These are phyloP conservation scores for Punctoribates punctum DNA, from an alignment of 2,888 invertebrate genomes.

Conservation along the genomic window DNA sequence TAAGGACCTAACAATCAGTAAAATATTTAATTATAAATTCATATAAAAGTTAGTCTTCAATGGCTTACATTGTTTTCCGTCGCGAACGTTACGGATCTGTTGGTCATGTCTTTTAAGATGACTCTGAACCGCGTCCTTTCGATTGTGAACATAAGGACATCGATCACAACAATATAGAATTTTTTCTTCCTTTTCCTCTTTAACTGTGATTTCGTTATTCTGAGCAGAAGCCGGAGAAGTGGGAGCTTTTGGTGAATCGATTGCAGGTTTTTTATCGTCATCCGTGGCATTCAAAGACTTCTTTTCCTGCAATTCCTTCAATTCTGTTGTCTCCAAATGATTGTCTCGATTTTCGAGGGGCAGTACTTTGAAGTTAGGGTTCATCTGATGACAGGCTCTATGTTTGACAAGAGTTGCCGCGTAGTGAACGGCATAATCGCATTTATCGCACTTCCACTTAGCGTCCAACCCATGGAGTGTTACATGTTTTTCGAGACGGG, in stretches of 20 bases:
- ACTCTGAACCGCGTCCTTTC: slow-evolving; percentile 68
- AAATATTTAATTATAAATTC: too few relatives aligned
- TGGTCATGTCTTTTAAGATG: slow-evolving; percentile 67
- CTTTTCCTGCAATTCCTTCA: background rate
- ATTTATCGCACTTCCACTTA: slow-evolving; percentile 73
- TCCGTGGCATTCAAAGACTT: background rate
- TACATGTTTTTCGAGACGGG: slow-evolving; percentile 76
- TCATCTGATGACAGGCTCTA: slow-evolving; percentile 43
- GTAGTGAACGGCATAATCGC: slow-evolving; percentile 83
- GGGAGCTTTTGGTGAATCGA: background rate
- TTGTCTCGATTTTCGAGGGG: background rate
- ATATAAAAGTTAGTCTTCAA: too few relatives aligned
- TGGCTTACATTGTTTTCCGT: slow-evolving; percentile 62
- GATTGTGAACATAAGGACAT: slow-evolving; percentile 74
- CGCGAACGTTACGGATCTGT: slow-evolving; percentile 57
- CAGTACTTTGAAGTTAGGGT: slow-evolving; percentile 32
- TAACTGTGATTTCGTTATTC: background rate
- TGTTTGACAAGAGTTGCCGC: slow-evolving; percentile 80
- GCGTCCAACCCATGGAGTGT: slow-evolving; percentile 78
- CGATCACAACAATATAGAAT: slow-evolving; percentile 67
- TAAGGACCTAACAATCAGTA: slow-evolving; percentile 57
- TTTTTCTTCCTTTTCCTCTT: slow-evolving; percentile 59
- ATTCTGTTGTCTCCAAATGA: slow-evolving; percentile 4
- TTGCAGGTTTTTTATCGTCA: background rate
- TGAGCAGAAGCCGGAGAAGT: background rate